Evolutionary conservation across 2,888 invertebrate genomes (phyloP).

Genomic region (Parnassius glacialis): DNA sequence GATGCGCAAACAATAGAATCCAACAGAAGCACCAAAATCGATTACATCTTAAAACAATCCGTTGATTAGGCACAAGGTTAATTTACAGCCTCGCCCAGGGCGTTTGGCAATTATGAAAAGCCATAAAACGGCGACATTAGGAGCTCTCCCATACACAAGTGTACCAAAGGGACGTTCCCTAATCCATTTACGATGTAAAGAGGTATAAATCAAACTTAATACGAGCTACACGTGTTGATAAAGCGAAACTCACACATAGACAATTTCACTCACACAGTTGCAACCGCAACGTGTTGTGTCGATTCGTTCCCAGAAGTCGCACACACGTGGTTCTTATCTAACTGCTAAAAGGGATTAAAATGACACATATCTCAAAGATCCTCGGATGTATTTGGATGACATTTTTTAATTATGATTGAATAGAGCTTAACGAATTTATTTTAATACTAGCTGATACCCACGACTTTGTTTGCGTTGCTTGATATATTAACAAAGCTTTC

Average conservation of each 20-base stretch:
- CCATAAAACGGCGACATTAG: slow-evolving; percentile 64
- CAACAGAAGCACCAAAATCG: slow-evolving; percentile 31
- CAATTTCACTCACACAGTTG: slow-evolving; percentile 34
- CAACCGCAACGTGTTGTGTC: slow-evolving; percentile 1
- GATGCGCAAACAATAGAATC: slow-evolving; percentile 21
- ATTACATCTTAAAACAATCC: slow-evolving; percentile 30
- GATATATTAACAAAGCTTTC: too few species aligned
- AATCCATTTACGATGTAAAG: slow-evolving; percentile 81
- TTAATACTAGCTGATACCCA: too few species aligned
- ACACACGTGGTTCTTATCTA: slow-evolving; percentile 37
- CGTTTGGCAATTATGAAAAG: slow-evolving; percentile 57
- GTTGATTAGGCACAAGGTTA: slow-evolving; percentile 21
- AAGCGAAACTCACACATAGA: slow-evolving; percentile 41
- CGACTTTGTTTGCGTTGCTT: too few species aligned
- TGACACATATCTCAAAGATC: slow-evolving; percentile 43
- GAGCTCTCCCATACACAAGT: slow-evolving; percentile 46
- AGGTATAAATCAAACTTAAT: slow-evolving; percentile 80
- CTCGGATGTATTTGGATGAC: slow-evolving; percentile 15
- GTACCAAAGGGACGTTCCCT: slow-evolving; percentile 59
- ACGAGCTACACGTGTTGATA: slow-evolving; percentile 79
- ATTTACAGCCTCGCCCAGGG: slow-evolving; percentile 31
- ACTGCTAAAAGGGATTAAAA: slow-evolving; percentile 52
- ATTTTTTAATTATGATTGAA: slow-evolving; percentile 20
- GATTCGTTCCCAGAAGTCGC: slow-evolving; percentile 13
- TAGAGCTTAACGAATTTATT: slow-evolving; percentile 2